Base-by-base conservation (phyloP, 2,888 invertebrate genomes). In the Caenorhabditis japonica region DNA sequence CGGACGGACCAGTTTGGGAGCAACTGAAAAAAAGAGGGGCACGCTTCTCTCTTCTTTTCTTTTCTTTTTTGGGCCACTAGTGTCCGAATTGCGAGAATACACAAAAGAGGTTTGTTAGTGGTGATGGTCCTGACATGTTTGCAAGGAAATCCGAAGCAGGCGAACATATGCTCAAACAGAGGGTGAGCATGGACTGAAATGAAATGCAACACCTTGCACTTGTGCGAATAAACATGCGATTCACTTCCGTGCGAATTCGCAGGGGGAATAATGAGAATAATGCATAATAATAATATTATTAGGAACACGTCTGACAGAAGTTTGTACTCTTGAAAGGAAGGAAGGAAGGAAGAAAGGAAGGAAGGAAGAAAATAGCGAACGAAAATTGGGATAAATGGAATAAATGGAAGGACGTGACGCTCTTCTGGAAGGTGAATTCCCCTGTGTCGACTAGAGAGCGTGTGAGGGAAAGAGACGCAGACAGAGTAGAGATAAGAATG, bases 121-220 rank as follows among this genome's bases (percentile, higher is more conserved):
- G n/a, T n/a, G n/a, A n/a, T n/a, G n/a, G n/a, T n/a, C n/a, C n/a
- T n/a, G n/a, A n/a, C n/a, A n/a, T 23, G 36, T 39, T 49, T 44
- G 38, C 38, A 19, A 38, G 46, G 64, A 64, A 66, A 66, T 66
- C 66, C 49, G 66, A 66, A 10, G 49, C 51, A 56, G 19, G 23
- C 36, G 56, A 56, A 56, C 66, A 56, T 56, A 66, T 66, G 56
- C 66, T 66, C 66, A 66, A 66, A 66, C 62, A 64, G 43, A 66
- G 51, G 55, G 47, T 56, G 64, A 41, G 47, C 60, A 38, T 46
- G 23, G 23, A 44, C 51, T 47, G 27, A 53, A 52, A 55, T 66
- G 66, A 66, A 66, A 66, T 66, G 66, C 66, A 66, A 66, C 66
- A 66, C 66, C 66, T 66, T 66, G 56, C 25, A 56, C 43, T 44